A percentile compares a stretch with the other conserved stretches of the same genome.
Evolutionary conservation across 1,140 invertebrate species (phyloP).

Genomic region (Lepidurus couesii): DNA sequence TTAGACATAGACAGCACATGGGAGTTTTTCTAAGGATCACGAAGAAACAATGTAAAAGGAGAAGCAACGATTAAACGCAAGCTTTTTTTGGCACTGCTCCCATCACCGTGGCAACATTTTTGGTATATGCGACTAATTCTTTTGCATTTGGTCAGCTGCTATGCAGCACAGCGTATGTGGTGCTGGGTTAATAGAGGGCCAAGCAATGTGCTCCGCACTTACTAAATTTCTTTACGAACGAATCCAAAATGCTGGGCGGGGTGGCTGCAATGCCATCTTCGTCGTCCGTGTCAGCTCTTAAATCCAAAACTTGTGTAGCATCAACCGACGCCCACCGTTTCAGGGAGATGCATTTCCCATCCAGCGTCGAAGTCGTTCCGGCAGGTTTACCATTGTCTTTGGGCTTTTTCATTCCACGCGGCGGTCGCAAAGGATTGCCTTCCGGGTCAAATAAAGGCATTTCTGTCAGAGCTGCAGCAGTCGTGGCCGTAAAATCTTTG

Average conservation of each 20-base stretch:
- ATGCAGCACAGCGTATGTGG: neutral
- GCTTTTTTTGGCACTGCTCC: neutral
- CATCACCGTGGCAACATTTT: conserved; percentile 1
- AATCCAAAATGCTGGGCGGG: conserved; percentile 28
- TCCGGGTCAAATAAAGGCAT: conserved; percentile 57
- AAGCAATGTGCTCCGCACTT: conserved; percentile 24
- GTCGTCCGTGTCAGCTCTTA: neutral
- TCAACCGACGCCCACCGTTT: conserved; percentile 9
- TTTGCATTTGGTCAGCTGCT: neutral
- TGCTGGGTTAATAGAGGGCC: neutral
- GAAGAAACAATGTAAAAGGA: neutral
- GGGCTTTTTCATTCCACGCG: conserved; percentile 51
- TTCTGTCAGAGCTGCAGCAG: conserved; percentile 45
- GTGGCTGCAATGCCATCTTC: conserved; percentile 12
- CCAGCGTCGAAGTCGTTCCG: neutral
- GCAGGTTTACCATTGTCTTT: conserved; percentile 6
- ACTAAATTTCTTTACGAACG: conserved; percentile 35
- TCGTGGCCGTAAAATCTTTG: conserved; percentile 30
- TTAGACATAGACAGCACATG: conserved; percentile 9
- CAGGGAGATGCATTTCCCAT: neutral
- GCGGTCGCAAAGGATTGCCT: conserved; percentile 54
- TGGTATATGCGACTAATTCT: neutral
- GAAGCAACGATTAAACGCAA: conserved; percentile 14
- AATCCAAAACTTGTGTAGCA: conserved; percentile 24
- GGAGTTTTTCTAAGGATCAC: conserved; percentile 1